Evolutionary conservation across 2,113 vertebrate species (phyloP).

Genomic region (Aviceda subcristata): DNA sequence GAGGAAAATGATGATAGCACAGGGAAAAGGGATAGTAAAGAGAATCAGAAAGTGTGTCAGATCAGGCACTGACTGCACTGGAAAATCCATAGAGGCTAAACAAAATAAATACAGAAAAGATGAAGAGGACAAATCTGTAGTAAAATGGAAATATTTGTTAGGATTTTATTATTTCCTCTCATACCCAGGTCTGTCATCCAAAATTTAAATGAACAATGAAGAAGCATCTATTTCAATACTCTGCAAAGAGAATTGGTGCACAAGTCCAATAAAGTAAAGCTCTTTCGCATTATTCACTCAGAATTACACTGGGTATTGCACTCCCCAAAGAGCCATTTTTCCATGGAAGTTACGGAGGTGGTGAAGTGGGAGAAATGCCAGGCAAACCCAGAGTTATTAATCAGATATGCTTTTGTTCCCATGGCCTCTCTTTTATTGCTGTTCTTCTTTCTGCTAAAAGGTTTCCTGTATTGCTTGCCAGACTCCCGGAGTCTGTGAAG

Average conservation of each 20-base stretch:
- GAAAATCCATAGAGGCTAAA: background rate
- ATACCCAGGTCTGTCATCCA: background rate
- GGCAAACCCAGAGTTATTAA: background rate
- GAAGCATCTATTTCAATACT: background rate
- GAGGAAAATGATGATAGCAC: background rate
- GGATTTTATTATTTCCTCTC: constrained; percentile 28
- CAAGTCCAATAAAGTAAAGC: constrained; percentile 15
- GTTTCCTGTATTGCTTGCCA: constrained; percentile 72
- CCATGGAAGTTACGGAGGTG: background rate
- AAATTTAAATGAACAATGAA: background rate
- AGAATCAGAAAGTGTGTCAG: background rate
- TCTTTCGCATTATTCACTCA: background rate
- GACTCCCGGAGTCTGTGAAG: constrained; percentile 66
- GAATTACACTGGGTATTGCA: background rate
- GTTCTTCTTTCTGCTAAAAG: constrained; percentile 58
- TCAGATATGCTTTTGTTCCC: background rate
- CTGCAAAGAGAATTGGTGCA: background rate
- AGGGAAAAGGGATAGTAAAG: background rate
- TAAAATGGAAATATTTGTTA: constrained; percentile 21
- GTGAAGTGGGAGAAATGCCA: background rate
- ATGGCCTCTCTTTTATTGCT: background rate
- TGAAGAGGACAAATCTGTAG: background rate
- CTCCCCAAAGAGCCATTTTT: background rate
- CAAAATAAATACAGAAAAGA: constrained; percentile 26
- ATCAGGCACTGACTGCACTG: background rate